Evolutionary conservation across 2,797 vertebrate species (phyloP), one percentile per base, ranked within the genome.

Genomic region (Lacerta agilis): DNA sequence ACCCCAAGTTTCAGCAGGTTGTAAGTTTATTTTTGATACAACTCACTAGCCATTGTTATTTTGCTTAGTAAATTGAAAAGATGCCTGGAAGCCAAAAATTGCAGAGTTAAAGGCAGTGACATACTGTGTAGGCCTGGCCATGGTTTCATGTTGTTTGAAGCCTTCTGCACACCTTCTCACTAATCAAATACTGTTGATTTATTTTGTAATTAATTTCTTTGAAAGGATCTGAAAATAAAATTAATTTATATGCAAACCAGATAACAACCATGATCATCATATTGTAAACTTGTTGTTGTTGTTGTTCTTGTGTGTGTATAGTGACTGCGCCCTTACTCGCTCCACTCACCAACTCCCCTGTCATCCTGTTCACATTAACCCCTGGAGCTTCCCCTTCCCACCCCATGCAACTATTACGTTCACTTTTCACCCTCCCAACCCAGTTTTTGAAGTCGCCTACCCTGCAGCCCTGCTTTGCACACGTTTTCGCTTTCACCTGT

Each of bases 111-210:
- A 86, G 85, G 88, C 75, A 7, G 45, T 89, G 85, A 87, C 36
- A 15, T 82, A 82, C 86, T 92, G 58, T 76, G n/a, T 91, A 92
- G 89, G 87, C 89, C 85, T 92, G 75, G 88, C 87, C 89, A 82
- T 61, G 78, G 87, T 92, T 91, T 89, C 90, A n/a, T 90, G 43
- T 85, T 90, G 55, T 92, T 92, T 45, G 83, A 94, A 91, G 80
- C 82, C 90, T 10, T 93, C 86, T 85, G 86, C 90, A 89, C 71
- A 89, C 93, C 79, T 77, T 88, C 87, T 90, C 89, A 75, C 86
- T 76, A 85, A 61, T 41, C 8, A 73, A 41, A 75, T 75, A 38
- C 8, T 38, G 67, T 73, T 61, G 6, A 49, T 78, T 6, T 41
- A 18, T 64, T 45, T 38, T 38, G 27, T 36, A 69, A 69, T 55